Base-by-base conservation (phyloP, 2,888 invertebrate genomes). In the Exocentrus adspersus region DNA sequence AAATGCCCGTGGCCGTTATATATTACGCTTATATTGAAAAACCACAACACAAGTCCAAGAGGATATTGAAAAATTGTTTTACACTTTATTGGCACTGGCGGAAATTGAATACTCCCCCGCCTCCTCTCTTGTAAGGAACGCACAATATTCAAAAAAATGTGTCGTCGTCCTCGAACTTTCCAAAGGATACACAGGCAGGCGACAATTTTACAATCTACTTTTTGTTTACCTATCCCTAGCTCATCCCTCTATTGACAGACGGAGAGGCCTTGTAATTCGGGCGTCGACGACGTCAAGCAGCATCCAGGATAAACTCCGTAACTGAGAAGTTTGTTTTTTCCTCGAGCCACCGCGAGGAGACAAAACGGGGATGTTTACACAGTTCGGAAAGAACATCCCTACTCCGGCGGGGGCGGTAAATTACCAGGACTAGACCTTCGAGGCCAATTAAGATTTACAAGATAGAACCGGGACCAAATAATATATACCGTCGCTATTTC, bases 381-480 rank as follows among this genome's bases (percentile, higher is more conserved):
- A 37, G 37, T 41, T 61, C 42, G 52, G 46, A 48, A 42, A 53
- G 41, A 42, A 53, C 42, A 42, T 53, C 41, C 21, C 50, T 41
- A 62, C 58, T 58, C 53, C 53, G 42, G 42, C 53, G 45, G 53
- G n/a, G 30, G 41, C 63, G 59, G 48, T 63, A 63, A 59, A 63
- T 59, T 61, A 53, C 63, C 24, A 37, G 41, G 53, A 63, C 48
- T 53, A 48, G 63, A 59, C 63, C 63, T 42, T 32, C 12, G 43
- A 51, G 62, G 52, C 57, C 52, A 62, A 62, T 62, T 32, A 19
- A 58, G 62, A 58, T 62, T 62, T 52, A 62, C 52, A 58, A 61
- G 61, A 61, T 61, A n/a, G 48, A 48, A 41, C 21, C n/a, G 54
- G 46, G 53, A 21, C 48, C 41, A 19, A 37, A 61, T 61, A 43